Base-by-base conservation (phyloP, 2,888 invertebrate species). In the Aphidius colemani region DNA sequence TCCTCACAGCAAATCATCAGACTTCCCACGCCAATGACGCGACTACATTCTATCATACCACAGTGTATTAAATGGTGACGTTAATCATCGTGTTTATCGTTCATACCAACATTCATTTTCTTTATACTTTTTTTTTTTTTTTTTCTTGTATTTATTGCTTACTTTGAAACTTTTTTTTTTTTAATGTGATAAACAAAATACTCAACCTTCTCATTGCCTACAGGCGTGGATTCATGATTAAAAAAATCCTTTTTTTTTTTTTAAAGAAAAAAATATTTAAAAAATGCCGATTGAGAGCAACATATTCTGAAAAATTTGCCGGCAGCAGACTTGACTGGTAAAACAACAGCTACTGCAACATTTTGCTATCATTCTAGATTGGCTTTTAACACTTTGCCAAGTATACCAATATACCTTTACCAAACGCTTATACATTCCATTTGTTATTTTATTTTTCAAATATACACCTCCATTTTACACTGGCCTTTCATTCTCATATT, bases 381-480 rank as follows among this genome's bases (percentile, higher is more conserved):
- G 30, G 11, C 10, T 48, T 48, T 7, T 10, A 48, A 48, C 46
- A 48, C n/a, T 48, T 48, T 48, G 8, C 13, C 13, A 48, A 13
- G 13, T 11, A 43, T 30, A 30, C 30, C 30, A 30, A 30, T 30
- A 59, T 64, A 46, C 53, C 53, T 63, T 57, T 50, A 41, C 53
- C 41, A 43, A 55, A 18, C n/a, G 10, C 50, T 58, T 11, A 13
- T 49, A 13, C 7, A 49, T 13, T 44, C 40, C 11, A 8, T 11
- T 44, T 46, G 8, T 10, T 39, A n/a, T 57, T 46, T 51, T 66
- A 64, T 59, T 66, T 59, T 66, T 40, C 62, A 11, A 64, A 61
- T 59, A 55, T 70, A 61, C 62, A 48, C 64, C 63, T 66, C 60
- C 65, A 45, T 61, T 63, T 62, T 59, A 57, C 45, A 64, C 57